Evolutionary conservation across 1,140 invertebrate species (phyloP), one percentile per base, ranked within the genome.

Genomic region (Orussus abietinus): DNA sequence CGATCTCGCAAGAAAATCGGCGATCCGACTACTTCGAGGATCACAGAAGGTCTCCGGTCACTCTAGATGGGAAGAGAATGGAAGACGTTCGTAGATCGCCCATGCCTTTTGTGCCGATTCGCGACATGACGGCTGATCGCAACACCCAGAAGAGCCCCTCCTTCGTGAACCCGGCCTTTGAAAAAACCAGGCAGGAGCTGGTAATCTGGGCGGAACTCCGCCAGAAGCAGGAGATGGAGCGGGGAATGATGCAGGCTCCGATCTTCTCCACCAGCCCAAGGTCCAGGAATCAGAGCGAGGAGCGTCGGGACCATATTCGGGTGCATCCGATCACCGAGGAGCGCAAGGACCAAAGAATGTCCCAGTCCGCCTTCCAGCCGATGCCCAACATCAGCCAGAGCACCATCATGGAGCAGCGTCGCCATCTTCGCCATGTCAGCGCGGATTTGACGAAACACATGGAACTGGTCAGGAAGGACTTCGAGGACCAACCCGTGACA

Each of bases 11-110:
- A 44, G 71, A 74, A 44, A 64, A 64, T 21, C 57, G 66, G 38
- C 42, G 71, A 18, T 70, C 68, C 1, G 69, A 72, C 55, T 69
- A 69, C 37, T 71, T 72, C 19, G 71, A 74, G 9, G 71, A 74
- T 12, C 68, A 72, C n/a, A 59, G 68, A 36, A 45, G 67, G n/a
- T 74, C 68, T 0, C 68, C 71, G 0, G 65, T 74, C 62, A 69
- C 56, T 20, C 43, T 68, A 0, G 69, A 72, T 7, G 55, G 56
- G 0, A 72, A 71, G 12, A 45, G 69, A 15, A 62, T 65, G 14
- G 71, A 74, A 9, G 71, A 72, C 6, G 50, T 69, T 1, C 51
- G 71, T 20, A 55, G 66, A 25, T 74, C 69, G 3, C 69, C 68
- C 1, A 69, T 72, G 69, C 60, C 65, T 2, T 74, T 74, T 14